Base-by-base conservation (phyloP, 2,797 vertebrate genomes). In the Microctenopoma steveboyesi region DNA sequence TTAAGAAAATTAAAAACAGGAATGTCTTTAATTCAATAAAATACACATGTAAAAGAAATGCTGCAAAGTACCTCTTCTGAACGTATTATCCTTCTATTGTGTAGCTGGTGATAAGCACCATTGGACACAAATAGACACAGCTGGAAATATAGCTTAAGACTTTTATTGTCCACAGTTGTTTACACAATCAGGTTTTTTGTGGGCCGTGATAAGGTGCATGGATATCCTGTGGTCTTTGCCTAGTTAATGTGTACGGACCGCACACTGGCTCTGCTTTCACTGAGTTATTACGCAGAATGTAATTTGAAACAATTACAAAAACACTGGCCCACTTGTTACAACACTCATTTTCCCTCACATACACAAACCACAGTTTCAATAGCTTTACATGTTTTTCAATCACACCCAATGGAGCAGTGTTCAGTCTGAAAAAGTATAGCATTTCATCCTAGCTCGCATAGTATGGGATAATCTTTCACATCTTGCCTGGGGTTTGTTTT, bases 401-500 rank as follows among this genome's bases (percentile, higher is more conserved):
- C 92, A 93, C 92, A 94, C 92, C 92, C 94, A 91, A 90, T 86
- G 91, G 93, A 94, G 91, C 89, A 84, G 89, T 91, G 91, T 94
- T 94, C 92, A 88, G 86, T 89, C 89, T 91, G 90, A 92, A 94
- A 91, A 92, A 94, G 91, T 94, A 82, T 92, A 92, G 90, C 89
- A 86, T 93, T 94, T 93, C 91, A 92, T 91, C 84, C 85, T 77
- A 88, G 92, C 91, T 92, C 78, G 87, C 92, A 94, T 92, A 90
- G 91, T 92, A 92, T 84, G 86, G 91, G 91, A 94, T 93, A 91
- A 94, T 94, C 93, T 94, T 93, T 94, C 93, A 91, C 92, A 91
- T 93, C 93, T 93, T 86, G 93, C 93, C 94, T 84, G 89, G 90
- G 93, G 93, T 94, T 93, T 94, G 93, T 94, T 95, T 94, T 93